Evolutionary conservation across 2,888 invertebrate genomes (phyloP).

Genomic region (Coronaproctus castanopsis): DNA sequence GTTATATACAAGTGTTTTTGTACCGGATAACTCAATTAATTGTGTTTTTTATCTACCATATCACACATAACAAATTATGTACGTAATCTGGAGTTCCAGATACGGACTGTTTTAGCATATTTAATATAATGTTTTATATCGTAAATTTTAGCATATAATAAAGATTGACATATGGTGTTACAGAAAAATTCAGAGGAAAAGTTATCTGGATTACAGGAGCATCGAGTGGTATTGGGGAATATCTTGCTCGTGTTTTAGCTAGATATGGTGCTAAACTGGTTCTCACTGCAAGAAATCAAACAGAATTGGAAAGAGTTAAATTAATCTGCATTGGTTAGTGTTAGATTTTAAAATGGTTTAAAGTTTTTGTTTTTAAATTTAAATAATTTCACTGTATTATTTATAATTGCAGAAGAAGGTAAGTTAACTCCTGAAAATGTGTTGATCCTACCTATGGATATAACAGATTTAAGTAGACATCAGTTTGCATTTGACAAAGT

Average conservation of each 20-base stretch:
- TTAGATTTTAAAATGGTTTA: slow-evolving; percentile 13
- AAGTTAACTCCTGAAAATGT: slow-evolving; percentile 37
- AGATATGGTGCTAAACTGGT: slow-evolving; percentile 42
- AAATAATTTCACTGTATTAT: not conserved
- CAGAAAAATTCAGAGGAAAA: slow-evolving; percentile 38
- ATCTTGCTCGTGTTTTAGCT: slow-evolving; percentile 45
- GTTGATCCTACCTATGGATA: slow-evolving; percentile 45
- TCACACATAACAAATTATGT: too few relatives aligned
- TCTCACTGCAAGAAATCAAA: slow-evolving; percentile 41
- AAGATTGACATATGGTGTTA: slow-evolving; percentile 13
- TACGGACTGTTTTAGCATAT: too few relatives aligned
- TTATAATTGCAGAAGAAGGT: slow-evolving; percentile 24
- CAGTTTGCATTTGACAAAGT: slow-evolving; percentile 37
- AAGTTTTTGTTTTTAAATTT: not conserved
- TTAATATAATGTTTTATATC: too few relatives aligned
- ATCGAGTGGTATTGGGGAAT: slow-evolving; percentile 63
- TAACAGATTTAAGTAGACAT: slow-evolving; percentile 39
- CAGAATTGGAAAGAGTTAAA: slow-evolving; percentile 43
- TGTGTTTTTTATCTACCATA: not conserved
- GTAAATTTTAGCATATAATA: too few relatives aligned
- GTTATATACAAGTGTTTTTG: not conserved
- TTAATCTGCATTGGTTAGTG: slow-evolving; percentile 35
- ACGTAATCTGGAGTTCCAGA: too few relatives aligned
- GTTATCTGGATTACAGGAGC: slow-evolving; percentile 71
- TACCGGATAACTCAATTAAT: not conserved